phyloP scores from a whole-genome alignment of 2,888 invertebrate genomes.

The Kryphioiulus occultus region DNA sequence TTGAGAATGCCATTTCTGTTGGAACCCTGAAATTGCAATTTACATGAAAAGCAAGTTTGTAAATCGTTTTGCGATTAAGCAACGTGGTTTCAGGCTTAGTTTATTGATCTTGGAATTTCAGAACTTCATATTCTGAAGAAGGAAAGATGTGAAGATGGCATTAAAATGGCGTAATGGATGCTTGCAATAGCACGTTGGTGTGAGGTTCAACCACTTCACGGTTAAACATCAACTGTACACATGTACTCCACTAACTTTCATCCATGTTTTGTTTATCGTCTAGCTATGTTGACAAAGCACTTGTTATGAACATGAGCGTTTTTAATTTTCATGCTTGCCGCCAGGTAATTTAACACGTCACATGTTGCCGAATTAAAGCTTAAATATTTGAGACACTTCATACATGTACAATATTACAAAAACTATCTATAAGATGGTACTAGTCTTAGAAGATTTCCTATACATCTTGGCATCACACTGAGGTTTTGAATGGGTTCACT shows the following conservation, averaged over 20 bases:
- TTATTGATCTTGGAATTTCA: not conserved
- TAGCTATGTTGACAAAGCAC: slow-evolving; percentile 7
- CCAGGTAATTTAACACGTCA: not conserved
- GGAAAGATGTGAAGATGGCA: not conserved
- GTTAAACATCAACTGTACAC: not conserved
- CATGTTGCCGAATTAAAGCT: no score
- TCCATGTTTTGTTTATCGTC: not conserved
- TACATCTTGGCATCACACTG: not conserved
- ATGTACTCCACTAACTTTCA: not conserved
- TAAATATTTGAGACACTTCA: no score
- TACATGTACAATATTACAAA: no score
- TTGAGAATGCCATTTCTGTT: no score
- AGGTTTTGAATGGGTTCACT: not conserved
- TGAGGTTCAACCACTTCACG: not conserved
- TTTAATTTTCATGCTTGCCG: not conserved
- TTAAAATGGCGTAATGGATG: not conserved
- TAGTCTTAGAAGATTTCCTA: no score
- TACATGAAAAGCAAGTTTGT: no score
- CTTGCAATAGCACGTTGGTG: not conserved
- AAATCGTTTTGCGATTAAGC: no score
- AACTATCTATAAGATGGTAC: no score
- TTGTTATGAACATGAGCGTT: not conserved
- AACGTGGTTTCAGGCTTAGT: not conserved
- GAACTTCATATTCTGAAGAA: not conserved
- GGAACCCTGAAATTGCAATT: no score